Base-by-base conservation (phyloP, 2,797 vertebrate species). In the Myioborus melanocephalus region DNA sequence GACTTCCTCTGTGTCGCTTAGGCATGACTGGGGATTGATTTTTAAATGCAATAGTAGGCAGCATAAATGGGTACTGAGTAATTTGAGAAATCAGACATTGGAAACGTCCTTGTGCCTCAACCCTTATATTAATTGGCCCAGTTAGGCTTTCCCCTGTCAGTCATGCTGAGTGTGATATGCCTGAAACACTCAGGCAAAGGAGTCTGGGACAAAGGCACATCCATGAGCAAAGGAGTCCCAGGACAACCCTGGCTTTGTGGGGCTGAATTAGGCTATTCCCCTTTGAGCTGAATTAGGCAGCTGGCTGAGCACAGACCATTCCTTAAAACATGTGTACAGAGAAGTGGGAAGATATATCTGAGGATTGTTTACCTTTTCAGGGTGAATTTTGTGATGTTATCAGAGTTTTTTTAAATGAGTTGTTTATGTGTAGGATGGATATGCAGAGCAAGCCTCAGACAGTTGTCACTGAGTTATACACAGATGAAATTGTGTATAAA, bases 41-140 rank as follows among this genome's bases (percentile, higher is more conserved):
- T 96, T 95, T 93, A 90, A 93, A 95, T 90, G 87, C 35, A 83
- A 3, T 83, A 72, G 61, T 89, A 81, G 86, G 59, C 37, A 79
- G 32, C 12, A 23, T 63, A 94, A 96, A 43, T 43, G 47, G 21
- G 17, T n/a, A 75, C 39, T 37, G 55, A 64, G 94, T 79, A 91
- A 94, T 82, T 8, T 79, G 83, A 94, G 83, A 86, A 92, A 89
- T 59, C 56, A 70, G 34, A 41, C 56, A 57, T 5, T 78, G 79
- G 79, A 94, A 92, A 84, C 30, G 37, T 66, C 64, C 65, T 76
- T 83, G 52, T 91, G 34, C 49, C 49, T 91, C 70, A 94, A 43
- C 27, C 27, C 91, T 77, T 73, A 4, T 5, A 27, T 52, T 49
- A 81, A 90, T n/a, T 26, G 9, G 1, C 3, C 35, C 57, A 57